These are phyloP conservation scores for Astyanax mexicanus DNA, from an alignment of 2,797 vertebrate species.

Conservation along the genomic window DNA sequence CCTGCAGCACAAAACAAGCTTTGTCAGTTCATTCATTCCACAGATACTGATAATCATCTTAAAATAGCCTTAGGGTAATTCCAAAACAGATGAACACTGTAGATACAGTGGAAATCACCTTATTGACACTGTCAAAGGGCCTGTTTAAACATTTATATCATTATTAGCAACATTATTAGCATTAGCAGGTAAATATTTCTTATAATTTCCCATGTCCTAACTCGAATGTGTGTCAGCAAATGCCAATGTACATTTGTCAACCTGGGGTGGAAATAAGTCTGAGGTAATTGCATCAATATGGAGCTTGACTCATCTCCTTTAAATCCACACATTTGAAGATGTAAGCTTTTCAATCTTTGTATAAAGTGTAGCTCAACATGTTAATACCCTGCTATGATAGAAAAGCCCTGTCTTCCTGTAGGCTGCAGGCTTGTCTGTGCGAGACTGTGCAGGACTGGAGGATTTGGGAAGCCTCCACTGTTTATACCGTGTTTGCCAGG, in stretches of 20 bases:
- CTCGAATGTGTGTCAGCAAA: neutral
- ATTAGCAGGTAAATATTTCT: neutral
- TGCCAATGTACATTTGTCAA: neutral
- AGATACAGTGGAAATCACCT: neutral
- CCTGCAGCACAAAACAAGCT: constrained; percentile 73
- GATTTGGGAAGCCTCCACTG: constrained; percentile 48
- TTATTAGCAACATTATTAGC: neutral
- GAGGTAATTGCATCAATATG: neutral
- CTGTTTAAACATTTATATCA: neutral
- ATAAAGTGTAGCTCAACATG: constrained; percentile 13
- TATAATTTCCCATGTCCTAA: neutral
- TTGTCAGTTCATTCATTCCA: constrained; percentile 3
- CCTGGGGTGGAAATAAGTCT: neutral
- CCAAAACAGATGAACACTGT: neutral
- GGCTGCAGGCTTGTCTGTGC: constrained; percentile 20
- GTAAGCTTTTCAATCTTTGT: constrained; percentile 25
- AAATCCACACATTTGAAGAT: constrained; percentile 16
- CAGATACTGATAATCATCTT: neutral
- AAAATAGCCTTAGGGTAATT: neutral
- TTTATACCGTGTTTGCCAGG: constrained; percentile 56
- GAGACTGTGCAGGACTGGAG: constrained; percentile 28
- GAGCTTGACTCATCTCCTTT: constrained; percentile 20
- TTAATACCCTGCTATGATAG: constrained; percentile 33
- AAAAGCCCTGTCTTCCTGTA: constrained; percentile 11
- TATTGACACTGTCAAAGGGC: neutral